Evolutionary conservation across 2,888 invertebrate species (phyloP), one percentile per base, ranked within the genome.

Genomic region (Aproaerema taeniolella): DNA sequence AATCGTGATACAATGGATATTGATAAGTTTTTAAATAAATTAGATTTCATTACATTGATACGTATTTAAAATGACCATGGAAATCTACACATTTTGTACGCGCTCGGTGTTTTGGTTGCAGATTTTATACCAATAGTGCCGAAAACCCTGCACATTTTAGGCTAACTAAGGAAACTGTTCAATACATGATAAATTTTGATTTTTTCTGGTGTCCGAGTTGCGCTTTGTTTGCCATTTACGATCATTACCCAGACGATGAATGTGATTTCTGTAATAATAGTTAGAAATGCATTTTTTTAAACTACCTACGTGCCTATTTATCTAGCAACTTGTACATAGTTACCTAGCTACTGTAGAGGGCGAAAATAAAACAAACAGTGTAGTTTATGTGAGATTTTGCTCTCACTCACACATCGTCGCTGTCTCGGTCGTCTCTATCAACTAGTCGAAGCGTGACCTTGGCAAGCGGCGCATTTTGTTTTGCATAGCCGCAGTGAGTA

Each of bases 21-120:
- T 25, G 38, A 38, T 38, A 38, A 38, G 38, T 38, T 31, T 38
- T 38, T 38, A 38, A 38, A 24, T 13, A 38, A 39, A 31, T 24
- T 28, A 39, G 39, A 33, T 39, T 33, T 39, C 29, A 33, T 33
- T n/a, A 39, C 16, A 33, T 39, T 39, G 33, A 39, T 39, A 39
- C 17, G 16, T 31, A 39, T 38, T 30, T 38, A 24, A 38, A 31
- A 38, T 38, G 37, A 31, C 20, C 31, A 38, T 38, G 37, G 37
- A 20, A 20, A 38, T 38, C 37, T 10, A 38, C 37, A 38, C 30
- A 38, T 31, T 25, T 38, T 9, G 29, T 37, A 30, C 36, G 36
- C 15, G 36, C 36, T 29, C 29, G 29, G n/a, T 29, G 29, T 29
- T 11, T 37, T 2, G 20, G 29, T 40, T 20, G 16, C 35, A 31